Conservation (phyloP, 2,113 vertebrate genomes). For the Esox niger region DNA sequence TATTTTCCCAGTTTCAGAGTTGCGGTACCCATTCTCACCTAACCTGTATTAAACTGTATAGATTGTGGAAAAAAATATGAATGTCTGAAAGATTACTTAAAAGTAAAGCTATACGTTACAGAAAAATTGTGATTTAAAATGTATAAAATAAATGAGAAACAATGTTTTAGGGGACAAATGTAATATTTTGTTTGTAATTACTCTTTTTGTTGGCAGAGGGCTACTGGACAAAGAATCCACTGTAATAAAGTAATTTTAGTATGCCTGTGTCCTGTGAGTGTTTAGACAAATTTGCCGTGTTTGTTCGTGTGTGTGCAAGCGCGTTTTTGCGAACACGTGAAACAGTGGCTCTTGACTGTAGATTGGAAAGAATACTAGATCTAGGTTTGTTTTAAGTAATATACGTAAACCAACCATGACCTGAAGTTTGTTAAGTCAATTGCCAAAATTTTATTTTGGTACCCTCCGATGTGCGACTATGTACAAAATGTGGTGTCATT, state of each 20-base stretch:
- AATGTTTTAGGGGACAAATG: constrained; percentile 83
- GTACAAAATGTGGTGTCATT: too few relatives aligned
- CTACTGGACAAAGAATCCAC: constrained; percentile 95
- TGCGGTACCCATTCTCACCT: constrained; percentile 86
- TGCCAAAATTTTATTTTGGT: too few relatives aligned
- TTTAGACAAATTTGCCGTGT: too few relatives aligned
- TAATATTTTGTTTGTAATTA: constrained; percentile 99
- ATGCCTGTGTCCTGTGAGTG: constrained; percentile 55
- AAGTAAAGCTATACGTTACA: constrained; percentile 66
- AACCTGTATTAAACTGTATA: constrained; percentile 99
- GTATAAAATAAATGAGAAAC: constrained; percentile 71
- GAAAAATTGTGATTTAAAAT: constrained; percentile 67
- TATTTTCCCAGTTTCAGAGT: constrained; percentile 81
- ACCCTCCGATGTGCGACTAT: too few relatives aligned
- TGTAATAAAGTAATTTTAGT: constrained; percentile 99
- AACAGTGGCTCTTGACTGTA: too few relatives aligned
- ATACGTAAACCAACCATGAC: too few relatives aligned
- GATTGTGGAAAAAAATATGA: constrained; percentile 89
- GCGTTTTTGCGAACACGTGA: too few relatives aligned
- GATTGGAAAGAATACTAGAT: too few relatives aligned
- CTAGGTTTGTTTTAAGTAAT: too few relatives aligned
- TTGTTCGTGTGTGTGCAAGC: too few relatives aligned
- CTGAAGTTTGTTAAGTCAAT: too few relatives aligned
- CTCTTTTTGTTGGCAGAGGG: constrained; percentile 96
- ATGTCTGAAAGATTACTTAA: constrained; percentile 79